phyloP scores from a whole-genome alignment of 2,888 invertebrate genomes.

The Ceraclea dissimilis region DNA sequence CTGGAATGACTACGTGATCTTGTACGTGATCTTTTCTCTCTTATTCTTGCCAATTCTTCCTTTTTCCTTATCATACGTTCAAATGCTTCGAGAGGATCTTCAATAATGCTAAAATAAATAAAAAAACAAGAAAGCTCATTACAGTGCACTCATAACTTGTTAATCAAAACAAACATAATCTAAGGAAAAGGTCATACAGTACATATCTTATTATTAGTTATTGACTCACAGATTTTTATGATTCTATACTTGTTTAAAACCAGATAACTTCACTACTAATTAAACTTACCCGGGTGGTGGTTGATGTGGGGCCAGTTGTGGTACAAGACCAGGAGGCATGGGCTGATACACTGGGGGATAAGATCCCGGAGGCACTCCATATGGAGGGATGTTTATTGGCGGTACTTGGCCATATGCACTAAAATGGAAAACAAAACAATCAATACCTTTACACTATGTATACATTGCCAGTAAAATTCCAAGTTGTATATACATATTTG shows the following conservation, averaged over 20 bases:
- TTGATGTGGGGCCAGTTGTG: slow-evolving; percentile 32
- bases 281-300: neutral
- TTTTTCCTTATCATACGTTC: slow-evolving; percentile 81
- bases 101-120: slow-evolving; percentile 52
- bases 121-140: too few relatives aligned
- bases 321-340: slow-evolving; percentile 53
- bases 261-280: too few relatives aligned
- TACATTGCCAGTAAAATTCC: neutral
- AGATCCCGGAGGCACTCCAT: slow-evolving; percentile 28
- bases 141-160: too few relatives aligned
- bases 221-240: neutral
- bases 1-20: slow-evolving; percentile 38
- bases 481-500: neutral
- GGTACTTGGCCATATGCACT: slow-evolving; percentile 30
- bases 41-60: slow-evolving; percentile 61
- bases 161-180: too few relatives aligned
- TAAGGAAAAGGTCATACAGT: too few relatives aligned
- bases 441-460: too few relatives aligned
- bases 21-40: slow-evolving; percentile 54
- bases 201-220: too few relatives aligned
- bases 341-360: slow-evolving; percentile 45
- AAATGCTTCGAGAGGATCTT: slow-evolving; percentile 81
- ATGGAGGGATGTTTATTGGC: slow-evolving; percentile 30
- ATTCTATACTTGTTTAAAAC: too few relatives aligned
- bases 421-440: slow-evolving; percentile 7